These are phyloP conservation scores for Cryptomyrus ogoouensis DNA, from an alignment of 2,113 vertebrate species.

Conservation along the genomic window DNA sequence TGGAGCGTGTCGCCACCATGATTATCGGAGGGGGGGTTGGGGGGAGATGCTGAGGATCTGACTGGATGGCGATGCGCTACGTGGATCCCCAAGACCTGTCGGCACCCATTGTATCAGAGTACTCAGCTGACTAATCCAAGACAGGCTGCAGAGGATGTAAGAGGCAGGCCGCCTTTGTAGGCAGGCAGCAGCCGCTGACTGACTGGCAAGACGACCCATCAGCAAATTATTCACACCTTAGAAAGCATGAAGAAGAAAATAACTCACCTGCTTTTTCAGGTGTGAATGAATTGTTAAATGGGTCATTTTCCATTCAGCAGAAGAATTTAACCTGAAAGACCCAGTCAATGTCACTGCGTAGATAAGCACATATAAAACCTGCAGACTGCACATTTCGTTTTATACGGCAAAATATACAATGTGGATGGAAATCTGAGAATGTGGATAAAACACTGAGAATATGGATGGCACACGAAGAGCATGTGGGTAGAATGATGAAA, in stretches of 20 bases:
- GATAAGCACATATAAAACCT: background rate
- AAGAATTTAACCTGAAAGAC: background rate
- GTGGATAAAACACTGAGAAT: background rate
- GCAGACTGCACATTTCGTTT: background rate
- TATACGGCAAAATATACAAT: background rate
- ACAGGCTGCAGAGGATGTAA: background rate
- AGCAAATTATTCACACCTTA: constrained; percentile 6
- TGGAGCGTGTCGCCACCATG: background rate
- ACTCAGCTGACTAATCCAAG: background rate
- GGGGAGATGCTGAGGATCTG: background rate
- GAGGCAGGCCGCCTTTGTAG: background rate
- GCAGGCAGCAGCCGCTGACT: background rate
- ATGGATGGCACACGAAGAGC: background rate
- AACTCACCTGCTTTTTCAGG: constrained; percentile 8
- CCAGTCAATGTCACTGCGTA: background rate
- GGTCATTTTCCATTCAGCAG: background rate
- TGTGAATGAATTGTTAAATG: constrained; percentile 8
- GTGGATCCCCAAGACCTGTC: background rate
- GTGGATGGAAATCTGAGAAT: background rate
- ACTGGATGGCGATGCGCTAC: background rate
- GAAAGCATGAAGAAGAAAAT: background rate
- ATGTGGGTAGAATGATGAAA: background rate
- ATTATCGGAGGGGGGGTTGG: background rate
- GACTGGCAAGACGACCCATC: background rate
- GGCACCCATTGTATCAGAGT: background rate